Evolutionary conservation across 2,888 invertebrate species (phyloP).

Genomic region (Chrysolina haemoptera): DNA sequence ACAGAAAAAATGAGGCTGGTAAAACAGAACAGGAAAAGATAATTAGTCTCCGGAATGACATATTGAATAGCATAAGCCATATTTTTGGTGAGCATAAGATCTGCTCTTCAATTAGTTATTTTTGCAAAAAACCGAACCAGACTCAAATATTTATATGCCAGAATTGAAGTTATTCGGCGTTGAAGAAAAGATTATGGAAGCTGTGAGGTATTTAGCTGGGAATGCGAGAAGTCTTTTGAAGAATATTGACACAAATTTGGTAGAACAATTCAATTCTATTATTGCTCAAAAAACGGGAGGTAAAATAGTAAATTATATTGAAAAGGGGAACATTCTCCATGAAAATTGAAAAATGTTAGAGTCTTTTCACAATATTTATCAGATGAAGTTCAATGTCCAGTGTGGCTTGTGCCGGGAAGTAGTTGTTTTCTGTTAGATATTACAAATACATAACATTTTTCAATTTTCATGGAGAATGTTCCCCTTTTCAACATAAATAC

Average conservation of each 20-base stretch:
- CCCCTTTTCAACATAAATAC: too few species aligned
- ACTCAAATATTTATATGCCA: background rate
- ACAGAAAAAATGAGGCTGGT: constrained; percentile 5
- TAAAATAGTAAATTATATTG: background rate
- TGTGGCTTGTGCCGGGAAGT: too few species aligned
- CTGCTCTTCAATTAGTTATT: background rate
- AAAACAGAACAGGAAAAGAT: background rate
- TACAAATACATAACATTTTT: too few species aligned
- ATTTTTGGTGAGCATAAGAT: constrained; percentile 9
- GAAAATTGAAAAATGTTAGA: too few species aligned
- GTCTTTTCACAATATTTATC: too few species aligned
- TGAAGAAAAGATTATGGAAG: background rate
- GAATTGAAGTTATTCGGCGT: background rate
- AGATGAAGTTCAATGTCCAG: too few species aligned
- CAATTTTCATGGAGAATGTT: too few species aligned
- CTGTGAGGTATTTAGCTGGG: background rate
- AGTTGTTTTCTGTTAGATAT: too few species aligned
- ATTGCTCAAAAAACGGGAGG: background rate
- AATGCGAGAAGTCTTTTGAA: background rate
- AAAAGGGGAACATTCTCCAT: too few species aligned
- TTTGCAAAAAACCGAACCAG: background rate
- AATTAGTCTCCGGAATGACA: background rate
- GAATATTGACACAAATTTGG: background rate
- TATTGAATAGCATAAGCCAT: background rate
- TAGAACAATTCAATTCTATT: background rate